phyloP scores from a whole-genome alignment of 2,888 invertebrate species.

The Prenolepis imparis region DNA sequence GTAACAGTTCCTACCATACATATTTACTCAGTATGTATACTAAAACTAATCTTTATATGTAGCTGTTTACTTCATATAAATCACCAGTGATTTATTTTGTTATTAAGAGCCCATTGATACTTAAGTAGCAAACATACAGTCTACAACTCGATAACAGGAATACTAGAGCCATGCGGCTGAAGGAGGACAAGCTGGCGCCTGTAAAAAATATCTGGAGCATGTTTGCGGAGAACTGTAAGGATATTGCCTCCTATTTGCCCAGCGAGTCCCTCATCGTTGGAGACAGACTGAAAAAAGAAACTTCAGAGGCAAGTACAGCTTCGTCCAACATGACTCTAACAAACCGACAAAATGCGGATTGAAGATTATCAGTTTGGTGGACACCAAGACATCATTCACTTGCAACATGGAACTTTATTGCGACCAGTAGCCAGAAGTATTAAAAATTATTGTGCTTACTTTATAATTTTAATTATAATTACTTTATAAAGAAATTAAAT shows the following conservation, averaged over 20 bases:
- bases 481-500: neutral
- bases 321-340: constrained; percentile 19
- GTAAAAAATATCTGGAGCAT: neutral
- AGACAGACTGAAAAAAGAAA: constrained; percentile 14
- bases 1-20: neutral
- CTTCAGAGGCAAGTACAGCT: constrained; percentile 30
- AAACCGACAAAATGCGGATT: constrained; percentile 15
- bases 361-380: neutral
- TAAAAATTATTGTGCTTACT: neutral
- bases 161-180: neutral
- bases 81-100: neutral
- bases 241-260: constrained; percentile 4
- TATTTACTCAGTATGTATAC: neutral
- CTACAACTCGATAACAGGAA: neutral
- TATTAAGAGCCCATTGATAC: neutral
- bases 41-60: neutral
- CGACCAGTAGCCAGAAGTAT: neutral
- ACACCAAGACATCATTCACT: constrained; percentile 15
- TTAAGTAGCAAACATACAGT: neutral
- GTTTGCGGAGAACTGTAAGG: constrained; percentile 22
- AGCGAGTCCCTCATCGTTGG: constrained; percentile 6
- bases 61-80: neutral
- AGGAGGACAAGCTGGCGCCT: constrained; percentile 5
- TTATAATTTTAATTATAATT: neutral
- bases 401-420: constrained; percentile 27